Evolutionary conservation across 2,113 vertebrate genomes (phyloP).

Genomic region (Cygnus buccinator): DNA sequence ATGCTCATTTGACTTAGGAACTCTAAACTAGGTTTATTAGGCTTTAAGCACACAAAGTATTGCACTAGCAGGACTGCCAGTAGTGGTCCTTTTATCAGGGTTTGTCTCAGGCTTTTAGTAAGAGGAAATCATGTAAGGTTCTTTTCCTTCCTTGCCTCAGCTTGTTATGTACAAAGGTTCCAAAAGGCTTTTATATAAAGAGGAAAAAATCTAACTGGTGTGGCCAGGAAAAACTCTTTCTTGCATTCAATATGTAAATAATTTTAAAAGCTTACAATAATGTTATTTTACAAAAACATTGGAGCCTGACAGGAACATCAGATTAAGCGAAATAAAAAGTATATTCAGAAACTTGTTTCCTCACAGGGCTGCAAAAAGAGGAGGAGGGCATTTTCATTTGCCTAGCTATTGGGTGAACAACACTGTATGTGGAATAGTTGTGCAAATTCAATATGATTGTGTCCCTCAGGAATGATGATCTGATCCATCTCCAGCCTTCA

Average conservation of each 20-base stretch:
- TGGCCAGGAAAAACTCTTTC: not conserved
- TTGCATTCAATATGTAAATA: not conserved
- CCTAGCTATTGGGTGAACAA: not conserved
- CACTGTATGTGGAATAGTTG: not conserved
- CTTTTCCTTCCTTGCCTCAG: not conserved
- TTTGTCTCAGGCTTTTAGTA: not conserved
- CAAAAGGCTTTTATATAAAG: not conserved
- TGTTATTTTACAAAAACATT: not conserved
- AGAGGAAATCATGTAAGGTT: not conserved
- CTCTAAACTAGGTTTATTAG: not conserved
- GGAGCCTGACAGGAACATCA: not conserved
- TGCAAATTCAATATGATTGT: not conserved
- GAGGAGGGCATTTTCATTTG: not conserved
- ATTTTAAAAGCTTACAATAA: not conserved
- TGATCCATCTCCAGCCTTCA: not conserved
- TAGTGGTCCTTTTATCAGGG: not conserved
- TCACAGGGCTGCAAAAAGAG: not conserved
- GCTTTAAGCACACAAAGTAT: not conserved
- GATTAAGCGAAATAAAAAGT: not conserved
- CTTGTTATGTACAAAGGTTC: not conserved
- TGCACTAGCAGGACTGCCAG: not conserved
- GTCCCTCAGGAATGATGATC: not conserved
- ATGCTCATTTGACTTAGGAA: not conserved
- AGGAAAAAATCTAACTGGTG: not conserved
- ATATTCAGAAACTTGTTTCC: not conserved